Evolutionary conservation across 2,888 invertebrate genomes (phyloP), one percentile per base, ranked within the genome.

Genomic region (Euspilapteryx auroguttella): DNA sequence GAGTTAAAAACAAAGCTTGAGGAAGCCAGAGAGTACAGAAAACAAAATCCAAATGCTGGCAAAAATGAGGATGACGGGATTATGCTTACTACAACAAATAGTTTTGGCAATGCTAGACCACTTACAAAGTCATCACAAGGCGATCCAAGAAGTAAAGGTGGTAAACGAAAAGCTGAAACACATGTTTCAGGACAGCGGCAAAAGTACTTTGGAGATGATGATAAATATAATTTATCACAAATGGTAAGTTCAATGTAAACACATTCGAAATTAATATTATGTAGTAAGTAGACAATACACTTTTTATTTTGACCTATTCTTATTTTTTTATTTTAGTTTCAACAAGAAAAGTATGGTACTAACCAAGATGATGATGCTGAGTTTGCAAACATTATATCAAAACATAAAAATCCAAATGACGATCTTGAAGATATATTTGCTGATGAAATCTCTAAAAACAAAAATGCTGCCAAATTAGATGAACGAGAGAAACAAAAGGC

Each of bases 131-230:
- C 61, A 24, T 51, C 55, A 31, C 56, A 48, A 31, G 66, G 73
- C 24, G 76, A 68, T 49, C 55, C 54, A 9, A 68, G 45, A 43
- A 62, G 64, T 37, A 75, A 66, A 36, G 52, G 62, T 31, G 57
- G 58, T 7, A 79, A 75, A 45, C 76, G 81, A 33, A 83, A 80
- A 47, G 63, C 79, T 17, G 83, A 86, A 39, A 94, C 92, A 3
- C 89, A 94, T 47, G 55, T 63, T 27, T 80, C 81, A 34, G 86
- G 86, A 6, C 80, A 91, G 49, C 79, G 94, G 37, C 79, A 83
- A 3, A 82, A 88, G 32, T 94, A 93, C 65, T 94, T 91, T 69
- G 84, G 87, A 3, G 91, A 94, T 71, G 94, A 95, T 73, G 93
- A 94, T 54, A 87, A 87, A 51, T 87, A 88, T 57, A 85, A 88